Percentiles rank a stretch among this genome's conserved stretches.
These are phyloP conservation scores for Copsychus sechellarum DNA, from an alignment of 2,113 vertebrate genomes.

Conservation along the genomic window DNA sequence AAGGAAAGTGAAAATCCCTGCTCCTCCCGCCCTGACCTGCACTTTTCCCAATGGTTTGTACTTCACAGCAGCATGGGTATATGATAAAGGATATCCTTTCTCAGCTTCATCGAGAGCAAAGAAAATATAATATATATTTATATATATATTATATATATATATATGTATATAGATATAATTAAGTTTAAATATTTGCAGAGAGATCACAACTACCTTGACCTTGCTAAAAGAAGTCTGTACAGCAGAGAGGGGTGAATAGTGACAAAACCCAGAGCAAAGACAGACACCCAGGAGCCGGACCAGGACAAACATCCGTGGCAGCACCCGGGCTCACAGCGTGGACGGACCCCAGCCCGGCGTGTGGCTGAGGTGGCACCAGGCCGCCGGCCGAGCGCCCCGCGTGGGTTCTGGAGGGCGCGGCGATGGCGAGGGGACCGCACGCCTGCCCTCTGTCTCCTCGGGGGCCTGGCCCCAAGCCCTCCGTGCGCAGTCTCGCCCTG, in stretches of 20 bases:
- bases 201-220: conserved; percentile 66
- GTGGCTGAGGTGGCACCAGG: not conserved
- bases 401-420: not conserved
- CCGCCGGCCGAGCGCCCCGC: not conserved
- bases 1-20: conserved; percentile 12
- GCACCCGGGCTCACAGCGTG: not conserved
- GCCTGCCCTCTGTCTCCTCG: not conserved
- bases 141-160: conserved; percentile 75
- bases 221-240: conserved; percentile 72
- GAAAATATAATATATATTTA: conserved; percentile 80
- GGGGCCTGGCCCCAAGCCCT: not conserved
- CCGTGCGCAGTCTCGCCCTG: accelerated
- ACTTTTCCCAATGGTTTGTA: conserved; percentile 42
- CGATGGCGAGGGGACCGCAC: not conserved
- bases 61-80: conserved; percentile 77
- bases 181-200: conserved; percentile 80
- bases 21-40: not conserved
- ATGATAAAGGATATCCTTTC: conserved; percentile 65
- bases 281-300: not conserved
- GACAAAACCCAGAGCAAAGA: conserved; percentile 44
- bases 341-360: not conserved
- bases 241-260: conserved; percentile 42
- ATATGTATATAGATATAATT: conserved; percentile 75
- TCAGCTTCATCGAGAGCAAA: conserved; percentile 78
- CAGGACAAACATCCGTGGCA: not conserved